A percentile compares a stretch with the other conserved stretches of the same genome.
These are phyloP conservation scores for Dryobates pubescens DNA, from an alignment of 2,797 vertebrate genomes.

Conservation along the genomic window DNA sequence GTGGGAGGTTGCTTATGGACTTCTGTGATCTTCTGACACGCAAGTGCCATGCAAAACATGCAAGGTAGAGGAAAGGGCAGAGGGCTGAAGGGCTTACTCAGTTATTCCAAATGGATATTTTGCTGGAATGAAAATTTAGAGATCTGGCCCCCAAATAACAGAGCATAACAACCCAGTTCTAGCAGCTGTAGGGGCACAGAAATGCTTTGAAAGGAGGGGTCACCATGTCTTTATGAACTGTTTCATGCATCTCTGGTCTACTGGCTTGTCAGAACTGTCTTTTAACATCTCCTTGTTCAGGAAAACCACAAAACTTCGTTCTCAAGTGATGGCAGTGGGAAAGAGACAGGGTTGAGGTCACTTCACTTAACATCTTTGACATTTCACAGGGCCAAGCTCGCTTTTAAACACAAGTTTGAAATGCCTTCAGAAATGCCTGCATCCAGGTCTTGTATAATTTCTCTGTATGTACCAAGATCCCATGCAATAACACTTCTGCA, in stretches of 20 bases:
- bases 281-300: background rate
- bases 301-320: background rate
- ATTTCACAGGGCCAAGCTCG: background rate
- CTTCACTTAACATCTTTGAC: background rate
- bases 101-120: background rate
- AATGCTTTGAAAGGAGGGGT: background rate
- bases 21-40: background rate
- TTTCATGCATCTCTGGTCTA: background rate
- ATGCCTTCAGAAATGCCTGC: background rate
- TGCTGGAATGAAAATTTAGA: background rate
- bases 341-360: background rate
- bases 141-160: background rate
- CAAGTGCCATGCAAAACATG: background rate
- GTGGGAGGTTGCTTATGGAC: background rate
- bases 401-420: background rate
- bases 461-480: background rate
- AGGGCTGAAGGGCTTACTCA: background rate
- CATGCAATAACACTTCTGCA: background rate
- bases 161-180: background rate
- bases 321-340: background rate
- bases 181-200: background rate
- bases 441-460: background rate
- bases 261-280: background rate
- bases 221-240: background rate
- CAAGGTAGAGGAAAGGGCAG: background rate